These are phyloP conservation scores for Anastrepha obliqua DNA, from an alignment of 1,140 invertebrate genomes.

Conservation along the genomic window DNA sequence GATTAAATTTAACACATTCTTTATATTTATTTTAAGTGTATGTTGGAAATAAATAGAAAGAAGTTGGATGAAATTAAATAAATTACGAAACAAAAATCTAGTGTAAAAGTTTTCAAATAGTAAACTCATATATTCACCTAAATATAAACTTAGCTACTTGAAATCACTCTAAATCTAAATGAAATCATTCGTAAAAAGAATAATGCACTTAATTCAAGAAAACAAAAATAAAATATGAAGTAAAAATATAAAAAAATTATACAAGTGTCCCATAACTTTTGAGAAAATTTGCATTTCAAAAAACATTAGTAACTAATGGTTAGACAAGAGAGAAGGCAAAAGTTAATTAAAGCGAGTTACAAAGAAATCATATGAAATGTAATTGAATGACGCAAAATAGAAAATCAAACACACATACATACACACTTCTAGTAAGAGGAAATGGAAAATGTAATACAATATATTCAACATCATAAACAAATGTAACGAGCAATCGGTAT, in stretches of 20 bases:
- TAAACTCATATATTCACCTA: slow-evolving; percentile 46
- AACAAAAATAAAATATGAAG: background rate
- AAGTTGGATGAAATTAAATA: background rate
- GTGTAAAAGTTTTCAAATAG: slow-evolving; percentile 21
- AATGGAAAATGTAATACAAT: slow-evolving; percentile 16
- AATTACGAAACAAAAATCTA: slow-evolving; percentile 7
- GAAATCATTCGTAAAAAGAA: slow-evolving; percentile 27
- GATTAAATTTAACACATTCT: background rate
- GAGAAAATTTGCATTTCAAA: slow-evolving; percentile 12
- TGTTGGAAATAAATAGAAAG: background rate
- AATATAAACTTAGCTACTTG: slow-evolving; percentile 29
- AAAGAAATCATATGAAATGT: background rate
- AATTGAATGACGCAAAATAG: slow-evolving; percentile 24
- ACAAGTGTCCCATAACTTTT: slow-evolving; percentile 39
- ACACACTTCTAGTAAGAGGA: background rate
- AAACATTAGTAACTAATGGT: background rate
- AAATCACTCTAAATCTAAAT: slow-evolving; percentile 28
- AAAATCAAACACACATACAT: slow-evolving; percentile 34
- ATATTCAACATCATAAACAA: background rate
- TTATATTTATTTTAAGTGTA: background rate
- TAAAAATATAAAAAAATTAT: background rate
- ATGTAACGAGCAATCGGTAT: slow-evolving; percentile 15
- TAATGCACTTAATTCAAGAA: slow-evolving; percentile 16
- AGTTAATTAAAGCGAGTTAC: background rate
- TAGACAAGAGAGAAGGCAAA: background rate